These are phyloP conservation scores for Watsonalla cultraria DNA, from an alignment of 2,888 invertebrate species.

Conservation along the genomic window DNA sequence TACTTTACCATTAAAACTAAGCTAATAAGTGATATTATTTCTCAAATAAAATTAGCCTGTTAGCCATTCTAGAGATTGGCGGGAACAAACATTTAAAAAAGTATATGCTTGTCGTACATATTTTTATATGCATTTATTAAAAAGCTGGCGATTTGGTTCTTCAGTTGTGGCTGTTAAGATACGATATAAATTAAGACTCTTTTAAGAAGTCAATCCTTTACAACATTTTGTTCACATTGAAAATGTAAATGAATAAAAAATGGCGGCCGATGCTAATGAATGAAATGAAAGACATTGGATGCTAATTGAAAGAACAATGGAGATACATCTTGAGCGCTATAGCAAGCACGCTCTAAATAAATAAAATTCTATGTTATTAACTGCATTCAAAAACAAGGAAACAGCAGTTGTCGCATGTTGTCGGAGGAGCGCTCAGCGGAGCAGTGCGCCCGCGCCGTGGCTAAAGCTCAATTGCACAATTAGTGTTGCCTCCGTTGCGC, in stretches of 20 bases:
- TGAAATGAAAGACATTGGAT: background rate
- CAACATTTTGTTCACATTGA: background rate
- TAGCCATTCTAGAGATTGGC: no score
- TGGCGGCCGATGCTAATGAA: background rate
- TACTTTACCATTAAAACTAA: no score
- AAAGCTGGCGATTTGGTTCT: no score
- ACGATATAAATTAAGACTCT: no score
- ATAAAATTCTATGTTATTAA: background rate
- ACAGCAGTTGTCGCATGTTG: slow-evolving; percentile 19
- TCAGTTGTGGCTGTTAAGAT: no score
- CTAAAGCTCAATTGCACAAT: slow-evolving; percentile 68
- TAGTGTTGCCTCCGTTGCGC: slow-evolving; percentile 48
- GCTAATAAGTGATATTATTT: no score
- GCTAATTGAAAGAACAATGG: background rate
- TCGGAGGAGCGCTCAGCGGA: slow-evolving; percentile 20
- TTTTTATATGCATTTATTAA: no score
- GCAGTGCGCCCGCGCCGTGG: slow-evolving; percentile 43
- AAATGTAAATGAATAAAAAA: background rate
- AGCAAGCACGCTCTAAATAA: background rate
- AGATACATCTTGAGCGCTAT: background rate
- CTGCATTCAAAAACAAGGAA: slow-evolving; percentile 24
- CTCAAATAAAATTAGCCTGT: no score
- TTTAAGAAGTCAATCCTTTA: background rate
- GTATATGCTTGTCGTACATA: no score
- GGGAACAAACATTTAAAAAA: no score